Evolutionary conservation across 2,888 invertebrate genomes (phyloP).

Genomic region (Taenaris catops): DNA sequence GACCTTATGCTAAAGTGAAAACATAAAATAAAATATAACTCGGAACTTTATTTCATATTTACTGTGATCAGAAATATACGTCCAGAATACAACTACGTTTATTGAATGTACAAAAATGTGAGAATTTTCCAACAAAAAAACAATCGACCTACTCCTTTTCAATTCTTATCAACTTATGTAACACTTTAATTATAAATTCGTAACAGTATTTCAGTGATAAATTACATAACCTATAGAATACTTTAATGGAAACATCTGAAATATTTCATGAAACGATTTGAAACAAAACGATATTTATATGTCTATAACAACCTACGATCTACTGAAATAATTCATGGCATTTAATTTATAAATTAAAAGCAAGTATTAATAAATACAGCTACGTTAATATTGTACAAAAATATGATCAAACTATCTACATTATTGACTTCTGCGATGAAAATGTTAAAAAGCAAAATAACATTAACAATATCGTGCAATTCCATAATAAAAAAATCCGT

Average conservation of each 20-base stretch:
- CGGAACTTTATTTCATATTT: conserved; percentile 1
- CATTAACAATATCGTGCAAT: too few relatives aligned
- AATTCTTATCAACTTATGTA: conserved; percentile 3
- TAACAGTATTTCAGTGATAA: conserved; percentile 4
- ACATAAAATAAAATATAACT: conserved; percentile 1
- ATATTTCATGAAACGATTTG: too few relatives aligned
- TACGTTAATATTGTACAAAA: conserved; percentile 57
- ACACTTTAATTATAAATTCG: conserved; percentile 8
- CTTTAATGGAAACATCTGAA: conserved; percentile 10
- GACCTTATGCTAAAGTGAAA: too few relatives aligned
- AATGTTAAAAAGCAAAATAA: too few relatives aligned
- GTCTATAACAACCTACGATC: neutral
- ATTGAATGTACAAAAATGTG: conserved; percentile 1
- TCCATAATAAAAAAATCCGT: too few relatives aligned
- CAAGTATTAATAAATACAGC: conserved; percentile 26
- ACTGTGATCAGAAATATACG: conserved; percentile 1
- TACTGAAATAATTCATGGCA: neutral
- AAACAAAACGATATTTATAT: too few relatives aligned
- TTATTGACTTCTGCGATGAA: conserved; percentile 32
- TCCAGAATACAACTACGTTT: neutral
- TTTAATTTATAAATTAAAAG: conserved; percentile 10
- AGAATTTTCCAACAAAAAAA: neutral
- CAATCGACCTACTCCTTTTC: neutral
- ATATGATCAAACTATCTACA: conserved; percentile 53
- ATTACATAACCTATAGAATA: conserved; percentile 14